These are phyloP conservation scores for Eunapius fragilis DNA, from an alignment of 37 sponge, comb jelly and placozoan genomes.

Conservation along the genomic window DNA sequence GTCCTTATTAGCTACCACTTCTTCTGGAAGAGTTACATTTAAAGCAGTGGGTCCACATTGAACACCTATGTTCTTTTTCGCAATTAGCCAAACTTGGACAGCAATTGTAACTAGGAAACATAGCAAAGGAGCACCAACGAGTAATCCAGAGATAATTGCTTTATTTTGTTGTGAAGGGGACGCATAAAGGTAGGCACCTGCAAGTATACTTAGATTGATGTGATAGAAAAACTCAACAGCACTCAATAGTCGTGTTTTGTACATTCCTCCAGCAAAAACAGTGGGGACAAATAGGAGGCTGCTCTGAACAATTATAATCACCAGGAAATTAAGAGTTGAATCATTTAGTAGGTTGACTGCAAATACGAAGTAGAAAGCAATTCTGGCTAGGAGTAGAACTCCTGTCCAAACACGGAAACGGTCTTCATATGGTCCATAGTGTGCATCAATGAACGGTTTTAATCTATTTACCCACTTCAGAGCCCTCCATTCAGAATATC, in stretches of 20 bases:
- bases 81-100: background rate
- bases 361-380: slow-evolving; percentile 3
- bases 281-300: background rate
- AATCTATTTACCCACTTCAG: slow-evolving; percentile 10
- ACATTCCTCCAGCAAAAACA: slow-evolving; percentile 17
- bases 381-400: slow-evolving; percentile 20
- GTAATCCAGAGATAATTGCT: background rate
- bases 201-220: slow-evolving; percentile 5
- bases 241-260: background rate
- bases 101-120: background rate
- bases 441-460: slow-evolving; percentile 36
- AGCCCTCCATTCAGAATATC: background rate
- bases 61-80: background rate
- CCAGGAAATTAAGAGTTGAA: background rate
- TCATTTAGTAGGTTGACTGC: background rate
- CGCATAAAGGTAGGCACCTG: background rate
- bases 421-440: slow-evolving; percentile 39
- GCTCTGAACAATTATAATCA: background rate
- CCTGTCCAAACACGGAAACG: slow-evolving; percentile 36
- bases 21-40: too few species aligned
- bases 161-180: background rate
- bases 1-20: too few species aligned
- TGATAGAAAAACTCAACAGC: slow-evolving; percentile 9
- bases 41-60: too few species aligned
- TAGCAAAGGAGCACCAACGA: background rate